These are phyloP conservation scores for Scaptodrosophila lebanonensis DNA, from an alignment of 1,140 invertebrate species.

Conservation along the genomic window DNA sequence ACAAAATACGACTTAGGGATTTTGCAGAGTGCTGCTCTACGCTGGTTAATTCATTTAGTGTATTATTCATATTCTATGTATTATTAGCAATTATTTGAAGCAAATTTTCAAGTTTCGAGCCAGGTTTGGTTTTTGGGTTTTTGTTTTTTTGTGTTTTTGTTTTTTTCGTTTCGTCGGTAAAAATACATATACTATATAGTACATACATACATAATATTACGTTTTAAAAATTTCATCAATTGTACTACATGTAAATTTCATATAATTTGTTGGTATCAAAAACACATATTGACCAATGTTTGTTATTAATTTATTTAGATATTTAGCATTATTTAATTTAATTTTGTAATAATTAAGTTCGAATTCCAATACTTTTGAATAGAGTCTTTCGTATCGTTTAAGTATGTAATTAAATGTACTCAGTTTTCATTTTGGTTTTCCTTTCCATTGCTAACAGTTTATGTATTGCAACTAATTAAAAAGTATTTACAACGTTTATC, in stretches of 20 bases:
- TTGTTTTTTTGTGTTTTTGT: slow-evolving; percentile 25
- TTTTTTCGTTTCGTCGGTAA: slow-evolving; percentile 19
- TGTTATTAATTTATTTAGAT: slow-evolving; percentile 28
- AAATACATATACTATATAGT: slow-evolving; percentile 39
- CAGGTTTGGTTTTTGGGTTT: slow-evolving; percentile 12
- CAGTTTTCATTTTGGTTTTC: slow-evolving; percentile 32
- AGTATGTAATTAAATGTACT: slow-evolving; percentile 46
- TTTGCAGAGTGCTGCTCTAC: slow-evolving; percentile 52
- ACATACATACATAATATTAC: too few relatives aligned
- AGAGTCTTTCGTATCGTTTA: slow-evolving; percentile 68
- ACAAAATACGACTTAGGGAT: slow-evolving; percentile 45
- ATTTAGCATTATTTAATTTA: slow-evolving; percentile 64
- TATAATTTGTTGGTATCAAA: slow-evolving; percentile 63
- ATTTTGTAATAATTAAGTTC: slow-evolving; percentile 57
- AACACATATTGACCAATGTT: slow-evolving; percentile 68
- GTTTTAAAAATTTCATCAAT: slow-evolving; percentile 60
- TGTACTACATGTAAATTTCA: slow-evolving; percentile 72
- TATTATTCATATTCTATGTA: slow-evolving; percentile 16
- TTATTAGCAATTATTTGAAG: slow-evolving; percentile 44
- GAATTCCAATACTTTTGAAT: slow-evolving; percentile 66
- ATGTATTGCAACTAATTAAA: slow-evolving; percentile 37
- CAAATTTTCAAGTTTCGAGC: slow-evolving; percentile 26
- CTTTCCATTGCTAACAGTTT: slow-evolving; percentile 20
- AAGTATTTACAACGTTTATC: slow-evolving; percentile 45
- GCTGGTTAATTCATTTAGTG: slow-evolving; percentile 32